Conservation (phyloP, 1,140 invertebrate species). For the Chymomyza costata region DNA sequence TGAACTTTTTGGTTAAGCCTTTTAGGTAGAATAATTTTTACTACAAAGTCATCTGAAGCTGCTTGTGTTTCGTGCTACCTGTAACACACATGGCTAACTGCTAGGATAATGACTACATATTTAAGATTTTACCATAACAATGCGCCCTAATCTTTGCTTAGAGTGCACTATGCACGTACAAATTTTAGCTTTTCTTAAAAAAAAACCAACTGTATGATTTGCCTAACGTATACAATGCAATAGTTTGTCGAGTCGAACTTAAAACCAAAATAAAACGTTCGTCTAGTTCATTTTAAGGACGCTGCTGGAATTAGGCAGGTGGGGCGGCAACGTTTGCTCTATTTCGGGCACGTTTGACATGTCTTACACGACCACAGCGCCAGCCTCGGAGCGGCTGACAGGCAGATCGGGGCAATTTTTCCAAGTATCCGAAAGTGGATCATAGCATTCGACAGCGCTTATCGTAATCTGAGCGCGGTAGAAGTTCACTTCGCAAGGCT, state of each 20-base stretch:
- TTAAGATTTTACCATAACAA: constrained; percentile 40
- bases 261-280: constrained; percentile 22
- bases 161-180: constrained; percentile 43
- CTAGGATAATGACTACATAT: constrained; percentile 50
- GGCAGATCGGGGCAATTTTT: constrained; percentile 85
- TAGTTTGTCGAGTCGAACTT: constrained; percentile 32
- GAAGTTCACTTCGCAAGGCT: constrained; percentile 85
- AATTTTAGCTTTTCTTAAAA: constrained; percentile 6
- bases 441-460: constrained; percentile 87
- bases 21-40: constrained; percentile 33
- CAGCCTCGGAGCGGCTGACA: constrained; percentile 88
- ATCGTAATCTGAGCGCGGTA: constrained; percentile 89
- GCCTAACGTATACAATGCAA: constrained; percentile 55
- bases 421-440: constrained; percentile 87
- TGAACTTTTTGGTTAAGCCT: constrained; percentile 28
- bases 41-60: constrained; percentile 43
- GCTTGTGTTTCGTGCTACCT: constrained; percentile 37
- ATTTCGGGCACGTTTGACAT: no score
- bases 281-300: constrained; percentile 12
- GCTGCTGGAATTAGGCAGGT: constrained; percentile 13
- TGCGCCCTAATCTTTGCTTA: constrained; percentile 44
- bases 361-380: constrained; percentile 80
- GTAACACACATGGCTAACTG: constrained; percentile 39
- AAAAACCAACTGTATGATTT: constrained; percentile 33
- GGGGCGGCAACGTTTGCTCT: background rate